Conservation (phyloP, 2,888 invertebrate genomes). For the Cremastobaeus sp. region DNA sequence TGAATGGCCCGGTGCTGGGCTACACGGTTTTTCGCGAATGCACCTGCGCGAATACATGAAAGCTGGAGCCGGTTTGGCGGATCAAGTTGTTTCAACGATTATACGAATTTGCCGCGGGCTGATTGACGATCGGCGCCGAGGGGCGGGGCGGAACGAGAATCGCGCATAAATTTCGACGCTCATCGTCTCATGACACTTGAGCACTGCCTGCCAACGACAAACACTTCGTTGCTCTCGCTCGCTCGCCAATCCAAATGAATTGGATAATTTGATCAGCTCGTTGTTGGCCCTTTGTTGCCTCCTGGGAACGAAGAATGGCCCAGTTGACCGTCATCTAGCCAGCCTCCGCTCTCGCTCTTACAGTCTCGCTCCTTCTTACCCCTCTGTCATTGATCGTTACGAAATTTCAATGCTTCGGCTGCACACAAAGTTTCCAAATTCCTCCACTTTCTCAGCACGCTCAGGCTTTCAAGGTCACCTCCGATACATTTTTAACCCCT, state of each 20-base stretch:
- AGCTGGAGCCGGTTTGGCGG: slow-evolving; percentile 50
- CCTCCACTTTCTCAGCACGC: no score
- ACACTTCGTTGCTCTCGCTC: slow-evolving; percentile 75
- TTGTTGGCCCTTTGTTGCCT: slow-evolving; percentile 78
- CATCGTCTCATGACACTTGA: slow-evolving; percentile 69
- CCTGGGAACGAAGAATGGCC: slow-evolving; percentile 78
- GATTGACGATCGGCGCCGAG: slow-evolving; percentile 55
- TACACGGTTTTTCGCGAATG: slow-evolving; percentile 48
- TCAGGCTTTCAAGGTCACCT: no score
- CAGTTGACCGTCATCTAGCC: slow-evolving; percentile 73
- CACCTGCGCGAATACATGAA: slow-evolving; percentile 58
- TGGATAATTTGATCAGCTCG: slow-evolving; percentile 79
- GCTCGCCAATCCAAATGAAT: slow-evolving; percentile 78
- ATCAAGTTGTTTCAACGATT: slow-evolving; percentile 50
- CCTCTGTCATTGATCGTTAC: slow-evolving; percentile 28
- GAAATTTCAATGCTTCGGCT: no score
- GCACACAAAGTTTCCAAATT: no score
- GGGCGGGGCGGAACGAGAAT: slow-evolving; percentile 60
- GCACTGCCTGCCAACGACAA: slow-evolving; percentile 72
- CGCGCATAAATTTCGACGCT: slow-evolving; percentile 72
- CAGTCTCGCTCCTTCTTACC: slow-evolving; percentile 24
- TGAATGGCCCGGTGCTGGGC: slow-evolving; percentile 27
- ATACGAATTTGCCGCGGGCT: slow-evolving; percentile 59
- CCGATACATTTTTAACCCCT: no score
- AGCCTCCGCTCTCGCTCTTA: slow-evolving; percentile 59